Evolutionary conservation across 37 sponge, comb jelly and placozoan species (phyloP).

Genomic region (Spongilla lacustris): DNA sequence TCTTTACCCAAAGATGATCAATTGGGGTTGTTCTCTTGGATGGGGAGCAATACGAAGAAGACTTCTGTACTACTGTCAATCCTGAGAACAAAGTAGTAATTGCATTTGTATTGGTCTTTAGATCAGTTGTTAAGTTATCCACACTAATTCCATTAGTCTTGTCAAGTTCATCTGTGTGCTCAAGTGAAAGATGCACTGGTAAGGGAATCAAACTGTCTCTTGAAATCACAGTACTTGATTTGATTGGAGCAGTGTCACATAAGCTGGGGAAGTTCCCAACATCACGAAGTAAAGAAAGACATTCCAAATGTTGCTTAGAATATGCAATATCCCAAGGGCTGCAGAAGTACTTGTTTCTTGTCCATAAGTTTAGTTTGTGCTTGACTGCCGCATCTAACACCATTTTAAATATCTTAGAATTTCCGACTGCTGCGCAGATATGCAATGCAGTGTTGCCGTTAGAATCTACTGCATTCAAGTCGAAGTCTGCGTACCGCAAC

Average conservation of each 20-base stretch:
- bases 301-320: background rate
- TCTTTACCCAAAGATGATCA: background rate
- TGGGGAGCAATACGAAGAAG: background rate
- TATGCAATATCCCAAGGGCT: conserved; percentile 28
- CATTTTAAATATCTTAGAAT: background rate
- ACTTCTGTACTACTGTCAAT: background rate
- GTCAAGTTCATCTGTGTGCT: background rate
- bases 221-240: background rate
- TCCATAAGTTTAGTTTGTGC: background rate
- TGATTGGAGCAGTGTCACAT: background rate
- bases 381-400: background rate
- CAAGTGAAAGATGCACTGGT: background rate
- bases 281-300: background rate
- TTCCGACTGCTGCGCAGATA: conserved; percentile 21
- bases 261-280: conserved; percentile 12
- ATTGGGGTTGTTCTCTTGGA: background rate
- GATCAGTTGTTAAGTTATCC: background rate
- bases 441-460: conserved; percentile 48
- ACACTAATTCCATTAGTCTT: background rate
- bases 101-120: background rate
- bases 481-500: conserved; percentile 5
- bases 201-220: background rate
- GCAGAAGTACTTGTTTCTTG: conserved; percentile 1
- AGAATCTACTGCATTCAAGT: conserved; percentile 13
- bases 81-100: background rate